These are phyloP conservation scores for Magallana angulata DNA, from an alignment of 1,140 invertebrate genomes.

Conservation along the genomic window DNA sequence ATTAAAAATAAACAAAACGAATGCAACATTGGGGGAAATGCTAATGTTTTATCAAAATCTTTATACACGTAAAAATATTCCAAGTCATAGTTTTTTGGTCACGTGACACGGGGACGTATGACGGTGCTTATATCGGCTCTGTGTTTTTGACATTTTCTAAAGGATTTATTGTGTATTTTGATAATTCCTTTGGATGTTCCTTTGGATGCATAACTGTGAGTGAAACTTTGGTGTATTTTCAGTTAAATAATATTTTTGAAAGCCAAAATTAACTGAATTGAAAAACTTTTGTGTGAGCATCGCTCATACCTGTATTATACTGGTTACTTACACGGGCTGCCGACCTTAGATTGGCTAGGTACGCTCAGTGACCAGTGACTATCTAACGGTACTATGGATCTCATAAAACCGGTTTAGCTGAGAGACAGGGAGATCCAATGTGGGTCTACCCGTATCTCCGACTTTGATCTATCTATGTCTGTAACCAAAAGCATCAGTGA, in stretches of 20 bases:
- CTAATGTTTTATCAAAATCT: no score
- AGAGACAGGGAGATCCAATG: not conserved
- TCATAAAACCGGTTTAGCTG: constrained; percentile 4
- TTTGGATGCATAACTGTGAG: not conserved
- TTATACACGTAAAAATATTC: no score
- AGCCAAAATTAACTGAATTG: not conserved
- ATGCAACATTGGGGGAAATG: no score
- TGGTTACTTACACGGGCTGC: not conserved
- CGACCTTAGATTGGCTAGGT: not conserved
- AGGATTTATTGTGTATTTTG: not conserved
- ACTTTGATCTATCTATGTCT: not conserved
- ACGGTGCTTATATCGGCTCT: not conserved
- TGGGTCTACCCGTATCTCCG: not conserved
- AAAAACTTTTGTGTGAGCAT: not conserved
- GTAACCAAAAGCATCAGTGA: not conserved
- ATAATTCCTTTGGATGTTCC: not conserved
- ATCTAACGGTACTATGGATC: not conserved
- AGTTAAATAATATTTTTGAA: not conserved
- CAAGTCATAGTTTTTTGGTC: no score
- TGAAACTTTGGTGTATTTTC: not conserved
- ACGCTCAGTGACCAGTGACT: not conserved
- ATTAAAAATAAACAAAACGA: no score
- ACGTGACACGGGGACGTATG: not conserved
- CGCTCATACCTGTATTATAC: not conserved
- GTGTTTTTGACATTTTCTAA: not conserved